Conservation (phyloP, 2,113 vertebrate genomes). For the Collichthys lucidus region DNA sequence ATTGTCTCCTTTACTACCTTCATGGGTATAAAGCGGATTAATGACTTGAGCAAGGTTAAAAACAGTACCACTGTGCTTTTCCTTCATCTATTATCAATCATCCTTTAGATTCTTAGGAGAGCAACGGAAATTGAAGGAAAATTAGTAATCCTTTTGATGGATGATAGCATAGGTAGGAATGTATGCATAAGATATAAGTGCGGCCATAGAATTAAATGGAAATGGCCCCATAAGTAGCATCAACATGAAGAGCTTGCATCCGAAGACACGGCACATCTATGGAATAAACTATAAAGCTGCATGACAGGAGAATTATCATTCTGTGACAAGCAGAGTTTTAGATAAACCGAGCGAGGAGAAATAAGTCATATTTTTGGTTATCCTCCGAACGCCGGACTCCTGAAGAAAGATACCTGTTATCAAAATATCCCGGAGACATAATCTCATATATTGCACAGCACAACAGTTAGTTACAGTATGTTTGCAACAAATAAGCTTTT, state of each 20-base stretch:
- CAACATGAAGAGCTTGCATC: constrained; percentile 42
- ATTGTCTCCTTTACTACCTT: constrained; percentile 86
- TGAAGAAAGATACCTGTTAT: constrained; percentile 35
- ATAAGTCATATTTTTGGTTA: constrained; percentile 41
- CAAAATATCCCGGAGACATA: constrained; percentile 47
- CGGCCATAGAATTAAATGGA: constrained; percentile 61
- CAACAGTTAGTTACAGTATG: constrained; percentile 14
- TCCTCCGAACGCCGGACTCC: constrained; percentile 30
- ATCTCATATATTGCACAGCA: constrained; percentile 16
- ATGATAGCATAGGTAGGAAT: constrained; percentile 73
- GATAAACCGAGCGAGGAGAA: background rate
- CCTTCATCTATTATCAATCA: constrained; percentile 85
- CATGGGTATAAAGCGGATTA: constrained; percentile 86
- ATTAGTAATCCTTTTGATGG: constrained; percentile 83
- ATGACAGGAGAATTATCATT: constrained; percentile 56
- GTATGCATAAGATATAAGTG: constrained; percentile 66
- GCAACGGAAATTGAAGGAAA: constrained; percentile 83
- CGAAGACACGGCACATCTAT: constrained; percentile 27
- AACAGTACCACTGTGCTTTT: constrained; percentile 85
- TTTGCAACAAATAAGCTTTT: constrained; percentile 46
- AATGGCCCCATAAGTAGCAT: constrained; percentile 56
- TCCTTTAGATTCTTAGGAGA: constrained; percentile 83
- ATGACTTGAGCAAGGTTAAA: constrained; percentile 88
- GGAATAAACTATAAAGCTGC: constrained; percentile 46
- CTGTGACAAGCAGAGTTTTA: constrained; percentile 54